phyloP scores from a whole-genome alignment of 2,888 invertebrate species.

The Tipula vernalis region DNA sequence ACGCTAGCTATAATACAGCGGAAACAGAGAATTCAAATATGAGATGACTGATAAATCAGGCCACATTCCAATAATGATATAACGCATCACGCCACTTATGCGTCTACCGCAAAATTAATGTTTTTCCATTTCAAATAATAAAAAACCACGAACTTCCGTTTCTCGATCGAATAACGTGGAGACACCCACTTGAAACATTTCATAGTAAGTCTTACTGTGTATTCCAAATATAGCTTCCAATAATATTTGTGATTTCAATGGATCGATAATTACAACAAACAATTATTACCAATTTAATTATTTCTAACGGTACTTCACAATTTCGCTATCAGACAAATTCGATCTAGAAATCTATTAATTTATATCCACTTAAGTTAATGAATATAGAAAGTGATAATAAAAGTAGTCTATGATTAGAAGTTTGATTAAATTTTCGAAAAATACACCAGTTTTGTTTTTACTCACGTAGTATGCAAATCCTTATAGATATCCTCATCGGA shows the following conservation, averaged over 20 bases:
- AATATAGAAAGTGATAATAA: background rate
- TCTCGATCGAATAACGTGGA: background rate
- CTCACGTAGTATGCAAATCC: slow-evolving; percentile 70
- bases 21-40: too few relatives aligned
- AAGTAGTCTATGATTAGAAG: background rate
- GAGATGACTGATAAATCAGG: background rate
- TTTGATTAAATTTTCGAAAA: background rate
- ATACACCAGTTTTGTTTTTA: slow-evolving; percentile 24
- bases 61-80: background rate
- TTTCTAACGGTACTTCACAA: background rate
- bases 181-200: background rate
- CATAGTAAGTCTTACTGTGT: background rate
- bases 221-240: background rate
- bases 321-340: background rate
- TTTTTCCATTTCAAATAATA: background rate
- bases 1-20: too few relatives aligned
- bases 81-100: background rate
- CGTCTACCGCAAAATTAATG: background rate
- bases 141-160: background rate
- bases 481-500: slow-evolving; percentile 79
- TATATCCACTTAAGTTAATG: slow-evolving; percentile 8
- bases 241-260: background rate
- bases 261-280: background rate
- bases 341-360: slow-evolving; percentile 4
- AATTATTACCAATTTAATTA: background rate